Evolutionary conservation across 2,797 vertebrate genomes (phyloP), one percentile per base, ranked within the genome.

Genomic region (Lophius americanus): DNA sequence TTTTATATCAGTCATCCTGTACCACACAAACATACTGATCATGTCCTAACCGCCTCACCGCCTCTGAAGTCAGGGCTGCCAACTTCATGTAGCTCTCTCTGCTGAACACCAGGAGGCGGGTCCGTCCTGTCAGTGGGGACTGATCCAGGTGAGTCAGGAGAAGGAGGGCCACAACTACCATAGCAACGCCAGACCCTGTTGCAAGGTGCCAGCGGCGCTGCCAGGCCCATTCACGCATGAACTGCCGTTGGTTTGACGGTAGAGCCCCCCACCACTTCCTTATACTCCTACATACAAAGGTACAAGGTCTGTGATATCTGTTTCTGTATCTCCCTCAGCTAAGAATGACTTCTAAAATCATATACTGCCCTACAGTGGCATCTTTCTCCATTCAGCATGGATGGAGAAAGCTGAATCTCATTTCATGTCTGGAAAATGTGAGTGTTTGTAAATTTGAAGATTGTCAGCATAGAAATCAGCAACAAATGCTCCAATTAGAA

Each of bases 241-340:
- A 89, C 71, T 95, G 90, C 73, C 84, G 90, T 56, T 95, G 96
- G 88, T 96, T 94, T 59, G 91, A 84, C 14, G 98, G 96, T 64
- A 99, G 94, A 8, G 93, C 85, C 51, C 64, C 84, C 98, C 98
- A 99, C 97, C 98, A 99, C 58, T 95, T 96, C 81, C 98, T 95
- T 78, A 99, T 89, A 78, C 96, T 96, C 92, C 98, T 99, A 89
- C 7, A 42, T 6, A 72, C 3, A 84, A 6, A 60, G 6, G 14
- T n/a, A 63, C 23, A 9, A n/a, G 37, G 9, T 23, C 38, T 32
- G 47, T 9, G 42, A 48, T 13, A n/a, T 63, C n/a, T 7, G 10
- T 39, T 51, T 43, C 35, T 58, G 36, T 39, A 54, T 23, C 68
- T 68, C 51, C 2, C 51, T 64, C 51, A 67, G 12, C 52, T 32